A percentile compares a stretch with the other conserved stretches of the same genome.
phyloP scores from a whole-genome alignment of 2,113 vertebrate species.

The Scalopus aquaticus region DNA sequence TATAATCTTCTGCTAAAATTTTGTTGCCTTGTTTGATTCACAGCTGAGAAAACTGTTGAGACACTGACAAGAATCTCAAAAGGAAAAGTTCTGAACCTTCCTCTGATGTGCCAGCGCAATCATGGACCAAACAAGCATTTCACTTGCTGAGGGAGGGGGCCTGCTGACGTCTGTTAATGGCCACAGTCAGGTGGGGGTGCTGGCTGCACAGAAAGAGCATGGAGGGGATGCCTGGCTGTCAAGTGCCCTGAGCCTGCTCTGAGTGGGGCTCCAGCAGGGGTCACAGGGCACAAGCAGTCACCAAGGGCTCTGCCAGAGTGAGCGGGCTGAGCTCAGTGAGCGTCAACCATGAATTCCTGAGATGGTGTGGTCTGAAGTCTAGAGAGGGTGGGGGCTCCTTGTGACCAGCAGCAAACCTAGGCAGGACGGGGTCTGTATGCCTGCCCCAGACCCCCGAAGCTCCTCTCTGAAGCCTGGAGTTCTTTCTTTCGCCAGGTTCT shows the following conservation, averaged over 20 bases:
- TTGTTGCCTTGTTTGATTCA: conserved; percentile 58
- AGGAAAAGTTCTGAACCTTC: conserved; percentile 40
- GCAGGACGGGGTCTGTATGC: neutral
- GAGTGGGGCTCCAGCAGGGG: neutral
- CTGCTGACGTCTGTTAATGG: fast-evolving
- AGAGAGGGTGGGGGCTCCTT: neutral
- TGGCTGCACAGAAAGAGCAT: neutral
- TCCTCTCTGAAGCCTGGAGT: neutral
- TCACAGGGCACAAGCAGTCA: neutral
- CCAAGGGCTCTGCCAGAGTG: too few relatives aligned
- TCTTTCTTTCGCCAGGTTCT: neutral
- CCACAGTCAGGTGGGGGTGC: neutral
- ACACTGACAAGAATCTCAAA: conserved; percentile 59
- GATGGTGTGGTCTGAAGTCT: too few relatives aligned
- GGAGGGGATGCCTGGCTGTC: neutral
- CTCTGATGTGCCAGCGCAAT: neutral
- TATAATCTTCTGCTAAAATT: conserved; percentile 57
- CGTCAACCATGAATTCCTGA: fast-evolving
- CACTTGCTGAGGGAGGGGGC: neutral
- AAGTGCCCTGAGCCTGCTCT: neutral
- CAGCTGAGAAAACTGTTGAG: conserved; percentile 60
- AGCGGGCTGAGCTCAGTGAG: neutral
- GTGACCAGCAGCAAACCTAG: fast-evolving
- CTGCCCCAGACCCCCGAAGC: neutral
- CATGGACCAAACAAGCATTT: neutral